Evolutionary conservation across 2,797 vertebrate genomes (phyloP).

Genomic region (Diplodus puntazzo): DNA sequence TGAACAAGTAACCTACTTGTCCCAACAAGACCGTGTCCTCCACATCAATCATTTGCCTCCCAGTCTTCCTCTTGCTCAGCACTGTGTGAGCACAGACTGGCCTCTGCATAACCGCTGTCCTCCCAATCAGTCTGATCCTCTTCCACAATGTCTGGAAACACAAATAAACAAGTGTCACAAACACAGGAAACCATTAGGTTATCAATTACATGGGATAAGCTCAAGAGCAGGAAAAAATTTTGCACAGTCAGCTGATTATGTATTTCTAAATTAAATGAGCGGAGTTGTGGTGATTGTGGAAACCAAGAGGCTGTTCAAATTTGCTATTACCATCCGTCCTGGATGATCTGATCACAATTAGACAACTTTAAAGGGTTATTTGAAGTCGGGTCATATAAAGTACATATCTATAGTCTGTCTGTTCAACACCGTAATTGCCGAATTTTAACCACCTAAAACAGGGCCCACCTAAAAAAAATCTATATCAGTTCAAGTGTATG

Average conservation of each 20-base stretch:
- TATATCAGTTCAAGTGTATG: too few relatives aligned
- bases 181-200: neutral
- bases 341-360: too few relatives aligned
- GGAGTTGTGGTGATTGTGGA: neutral
- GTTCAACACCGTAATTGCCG: too few relatives aligned
- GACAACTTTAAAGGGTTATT: too few relatives aligned
- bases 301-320: neutral
- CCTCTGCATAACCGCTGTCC: constrained; percentile 51
- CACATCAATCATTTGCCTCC: constrained; percentile 68
- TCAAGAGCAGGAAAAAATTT: constrained; percentile 5
- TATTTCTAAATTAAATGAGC: neutral
- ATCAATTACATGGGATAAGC: neutral
- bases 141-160: constrained; percentile 56
- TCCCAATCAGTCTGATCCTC: constrained; percentile 40
- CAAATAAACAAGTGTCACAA: constrained; percentile 20
- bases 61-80: constrained; percentile 74
- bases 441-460: too few relatives aligned
- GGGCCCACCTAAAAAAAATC: too few relatives aligned
- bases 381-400: too few relatives aligned
- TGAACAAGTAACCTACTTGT: constrained; percentile 26
- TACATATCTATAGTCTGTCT: too few relatives aligned
- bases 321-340: too few relatives aligned
- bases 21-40: constrained; percentile 10
- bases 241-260: neutral
- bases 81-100: neutral